These are phyloP conservation scores for Gymnocypris eckloni DNA, from an alignment of 2,797 vertebrate species.

Conservation along the genomic window DNA sequence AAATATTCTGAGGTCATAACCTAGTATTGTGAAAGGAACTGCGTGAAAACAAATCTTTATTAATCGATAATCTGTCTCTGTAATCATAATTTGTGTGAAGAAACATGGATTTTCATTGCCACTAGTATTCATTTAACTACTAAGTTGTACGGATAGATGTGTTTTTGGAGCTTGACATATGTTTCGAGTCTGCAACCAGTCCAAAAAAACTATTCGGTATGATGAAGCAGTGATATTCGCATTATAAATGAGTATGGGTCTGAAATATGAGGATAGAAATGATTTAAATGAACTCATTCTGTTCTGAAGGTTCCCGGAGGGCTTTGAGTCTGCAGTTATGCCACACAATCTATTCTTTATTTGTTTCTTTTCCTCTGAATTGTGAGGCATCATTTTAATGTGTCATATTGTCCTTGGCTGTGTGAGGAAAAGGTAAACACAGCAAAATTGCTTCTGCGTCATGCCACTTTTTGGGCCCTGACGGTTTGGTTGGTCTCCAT, in stretches of 20 bases:
- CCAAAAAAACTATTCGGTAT: neutral
- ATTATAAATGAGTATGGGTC: neutral
- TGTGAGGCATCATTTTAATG: constrained; percentile 50
- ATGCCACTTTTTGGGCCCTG: constrained; percentile 52
- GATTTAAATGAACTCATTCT: neutral
- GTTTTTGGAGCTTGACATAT: neutral
- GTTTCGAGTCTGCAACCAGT: neutral
- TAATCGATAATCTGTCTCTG: neutral
- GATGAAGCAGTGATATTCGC: neutral
- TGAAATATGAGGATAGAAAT: neutral
- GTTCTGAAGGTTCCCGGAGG: neutral
- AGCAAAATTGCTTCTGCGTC: constrained; percentile 54
- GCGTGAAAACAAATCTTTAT: neutral
- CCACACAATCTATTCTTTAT: constrained; percentile 27
- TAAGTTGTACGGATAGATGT: neutral
- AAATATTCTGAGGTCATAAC: neutral
- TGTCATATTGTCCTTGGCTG: constrained; percentile 52
- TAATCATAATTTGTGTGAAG: neutral
- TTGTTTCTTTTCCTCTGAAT: constrained; percentile 19
- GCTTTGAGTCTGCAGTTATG: neutral
- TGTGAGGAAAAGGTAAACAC: constrained; percentile 21
- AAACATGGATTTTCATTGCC: neutral
- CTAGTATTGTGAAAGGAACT: neutral
- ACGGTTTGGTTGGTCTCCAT: constrained; percentile 55
- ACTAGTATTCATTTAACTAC: neutral